Conservation (phyloP, 2,113 vertebrate species). For the Motacilla alba region DNA sequence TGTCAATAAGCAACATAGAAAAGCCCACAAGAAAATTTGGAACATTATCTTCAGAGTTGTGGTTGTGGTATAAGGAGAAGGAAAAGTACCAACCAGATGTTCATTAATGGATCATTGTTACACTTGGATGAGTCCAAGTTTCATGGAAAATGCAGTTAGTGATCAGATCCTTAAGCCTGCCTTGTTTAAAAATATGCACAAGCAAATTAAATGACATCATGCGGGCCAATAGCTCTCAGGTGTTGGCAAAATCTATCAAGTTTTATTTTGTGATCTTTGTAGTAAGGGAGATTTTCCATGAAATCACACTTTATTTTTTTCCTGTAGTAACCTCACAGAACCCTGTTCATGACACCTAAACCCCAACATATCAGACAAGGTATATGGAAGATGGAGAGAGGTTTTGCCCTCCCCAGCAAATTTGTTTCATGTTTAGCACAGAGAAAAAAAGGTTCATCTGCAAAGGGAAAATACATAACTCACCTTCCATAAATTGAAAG, state of each 20-base stretch:
- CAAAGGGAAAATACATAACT: background rate
- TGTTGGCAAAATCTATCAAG: background rate
- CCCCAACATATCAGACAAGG: background rate
- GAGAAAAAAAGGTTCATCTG: background rate
- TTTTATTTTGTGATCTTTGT: background rate
- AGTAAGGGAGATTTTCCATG: background rate
- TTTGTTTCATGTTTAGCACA: background rate
- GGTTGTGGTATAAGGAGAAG: background rate
- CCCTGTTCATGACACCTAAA: background rate
- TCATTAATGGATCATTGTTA: fast-evolving
- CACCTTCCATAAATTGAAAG: background rate
- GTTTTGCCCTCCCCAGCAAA: fast-evolving
- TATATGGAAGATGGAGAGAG: background rate
- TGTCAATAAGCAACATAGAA: background rate
- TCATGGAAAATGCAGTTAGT: background rate
- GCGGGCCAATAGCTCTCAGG: background rate
- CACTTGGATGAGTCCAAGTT: background rate
- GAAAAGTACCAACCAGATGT: background rate
- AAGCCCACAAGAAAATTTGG: background rate
- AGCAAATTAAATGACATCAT: background rate
- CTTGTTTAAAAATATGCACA: background rate
- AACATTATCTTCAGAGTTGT: background rate
- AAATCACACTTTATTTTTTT: background rate
- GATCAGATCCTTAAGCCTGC: background rate
- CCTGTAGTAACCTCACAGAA: background rate